Evolutionary conservation across 2,888 invertebrate genomes (phyloP), one percentile per base, ranked within the genome.

Genomic region (Sesamia inferens): DNA sequence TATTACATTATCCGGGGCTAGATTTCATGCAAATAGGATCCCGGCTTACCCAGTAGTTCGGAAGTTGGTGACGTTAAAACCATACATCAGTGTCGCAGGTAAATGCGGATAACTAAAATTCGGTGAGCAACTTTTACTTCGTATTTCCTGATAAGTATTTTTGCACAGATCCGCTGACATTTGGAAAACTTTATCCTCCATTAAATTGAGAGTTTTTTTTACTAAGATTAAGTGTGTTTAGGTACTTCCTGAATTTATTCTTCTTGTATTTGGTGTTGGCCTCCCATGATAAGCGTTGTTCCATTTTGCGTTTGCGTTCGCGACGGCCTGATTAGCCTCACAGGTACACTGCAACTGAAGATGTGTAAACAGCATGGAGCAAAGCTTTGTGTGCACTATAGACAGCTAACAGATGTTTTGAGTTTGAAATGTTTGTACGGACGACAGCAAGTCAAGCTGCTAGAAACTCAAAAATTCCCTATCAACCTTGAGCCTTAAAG

Each of bases 21-120:
- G 69, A 66, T 83, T 76, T 85, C 66, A 85, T 85, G 84, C 77
- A 86, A 85, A 86, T 84, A 48, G 66, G 74, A 77, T 81, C 54
- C 59, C 67, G 79, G 79, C 68, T 72, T 72, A 74, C 61, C 31
- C 67, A 68, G 77, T 66, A 84, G 86, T 85, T 82, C 54, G 62
- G 59, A 78, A 85, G 69, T 85, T 74, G 61, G 78, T 62, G 78
- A 80, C 70, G 75, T 69, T 71, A 71, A 73, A 70, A 69, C 68
- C 65, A 78, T 86, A 84, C 76, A 80, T 86, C 86, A 82, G 73
- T 78, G 86, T 84, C 86, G 44, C 76, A 80, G 85, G 71, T 82
- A 80, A 74, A 86, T 64, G 69, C 61, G 66, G 66, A 44, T 58
- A 83, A 74, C 64, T 68, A 65, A 70, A 51, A 71, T 71, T 65